phyloP scores from a whole-genome alignment of 2,888 invertebrate genomes.

The Dendrolimus houi region DNA sequence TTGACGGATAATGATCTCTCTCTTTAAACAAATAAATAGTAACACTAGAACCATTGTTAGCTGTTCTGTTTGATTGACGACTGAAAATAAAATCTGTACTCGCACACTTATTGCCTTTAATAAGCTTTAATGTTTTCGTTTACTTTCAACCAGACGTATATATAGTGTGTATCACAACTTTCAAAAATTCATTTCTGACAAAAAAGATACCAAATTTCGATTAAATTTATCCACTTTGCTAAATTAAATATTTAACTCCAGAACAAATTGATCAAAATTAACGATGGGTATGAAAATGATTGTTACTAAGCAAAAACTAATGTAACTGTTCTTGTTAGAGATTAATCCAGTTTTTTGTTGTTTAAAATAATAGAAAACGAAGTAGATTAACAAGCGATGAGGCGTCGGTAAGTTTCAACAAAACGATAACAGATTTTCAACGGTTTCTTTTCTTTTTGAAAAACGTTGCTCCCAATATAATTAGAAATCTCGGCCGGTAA shows the following conservation, averaged over 20 bases:
- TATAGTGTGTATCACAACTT: too few relatives aligned
- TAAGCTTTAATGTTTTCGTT: background rate
- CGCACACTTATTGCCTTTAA: background rate
- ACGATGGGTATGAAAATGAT: slow-evolving; percentile 33
- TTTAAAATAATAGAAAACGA: slow-evolving; percentile 41
- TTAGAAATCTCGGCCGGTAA: slow-evolving; percentile 56
- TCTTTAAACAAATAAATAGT: slow-evolving; percentile 70
- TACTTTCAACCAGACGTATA: background rate
- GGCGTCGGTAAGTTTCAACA: slow-evolving; percentile 54
- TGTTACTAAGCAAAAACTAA: slow-evolving; percentile 53
- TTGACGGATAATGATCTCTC: slow-evolving; percentile 68
- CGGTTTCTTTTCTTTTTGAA: slow-evolving; percentile 61
- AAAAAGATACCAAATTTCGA: background rate
- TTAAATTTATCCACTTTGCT: background rate
- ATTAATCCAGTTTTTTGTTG: slow-evolving; percentile 56
- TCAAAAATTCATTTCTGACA: too few relatives aligned
- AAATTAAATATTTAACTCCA: slow-evolving; percentile 1
- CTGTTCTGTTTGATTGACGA: slow-evolving; percentile 24
- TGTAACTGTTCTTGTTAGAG: slow-evolving; percentile 55
- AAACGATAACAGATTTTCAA: slow-evolving; percentile 65
- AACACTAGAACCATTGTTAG: slow-evolving; percentile 38
- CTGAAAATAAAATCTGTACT: slow-evolving; percentile 4
- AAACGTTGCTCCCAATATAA: slow-evolving; percentile 53
- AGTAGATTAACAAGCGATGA: slow-evolving; percentile 45
- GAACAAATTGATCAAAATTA: slow-evolving; percentile 30